Percentiles rank a stretch among this genome's conserved stretches.
Evolutionary conservation across 2,797 vertebrate genomes (phyloP).

Genomic region (Gymnothorax javanicus): DNA sequence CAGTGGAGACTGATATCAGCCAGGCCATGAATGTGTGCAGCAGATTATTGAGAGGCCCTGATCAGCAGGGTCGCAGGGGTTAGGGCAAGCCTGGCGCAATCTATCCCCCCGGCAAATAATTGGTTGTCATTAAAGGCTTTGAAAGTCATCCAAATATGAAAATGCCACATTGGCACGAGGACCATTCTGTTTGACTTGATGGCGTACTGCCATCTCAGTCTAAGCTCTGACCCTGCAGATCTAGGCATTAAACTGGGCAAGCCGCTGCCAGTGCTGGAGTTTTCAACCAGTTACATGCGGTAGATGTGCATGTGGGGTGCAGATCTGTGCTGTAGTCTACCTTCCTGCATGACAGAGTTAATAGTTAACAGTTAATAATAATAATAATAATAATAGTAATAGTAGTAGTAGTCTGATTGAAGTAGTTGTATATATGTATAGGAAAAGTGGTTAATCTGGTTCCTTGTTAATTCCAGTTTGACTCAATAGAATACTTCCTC

Average conservation of each 20-base stretch:
- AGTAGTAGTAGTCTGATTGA: neutral
- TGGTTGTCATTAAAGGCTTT: neutral
- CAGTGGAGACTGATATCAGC: neutral
- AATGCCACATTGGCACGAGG: neutral
- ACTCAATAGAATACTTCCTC: neutral
- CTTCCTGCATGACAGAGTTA: neutral
- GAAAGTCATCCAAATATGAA: neutral
- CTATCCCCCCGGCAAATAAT: conserved; percentile 2
- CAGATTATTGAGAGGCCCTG: neutral
- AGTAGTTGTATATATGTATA: neutral
- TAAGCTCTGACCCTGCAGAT: neutral
- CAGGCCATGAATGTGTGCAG: neutral
- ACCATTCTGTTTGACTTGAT: neutral
- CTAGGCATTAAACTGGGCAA: neutral
- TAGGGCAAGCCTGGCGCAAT: neutral
- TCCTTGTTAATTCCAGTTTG: neutral
- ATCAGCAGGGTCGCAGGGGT: conserved; percentile 30
- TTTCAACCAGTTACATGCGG: neutral
- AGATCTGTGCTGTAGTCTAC: neutral
- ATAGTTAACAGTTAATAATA: too few relatives aligned
- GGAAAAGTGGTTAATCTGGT: neutral
- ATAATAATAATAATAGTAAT: neutral
- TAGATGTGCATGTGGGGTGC: neutral
- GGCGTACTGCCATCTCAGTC: neutral
- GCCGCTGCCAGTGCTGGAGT: neutral